Percentiles rank a stretch among this genome's conserved stretches.
These are phyloP conservation scores for Phalanger gymnotis DNA, from an alignment of 2,797 vertebrate species.

Conservation along the genomic window DNA sequence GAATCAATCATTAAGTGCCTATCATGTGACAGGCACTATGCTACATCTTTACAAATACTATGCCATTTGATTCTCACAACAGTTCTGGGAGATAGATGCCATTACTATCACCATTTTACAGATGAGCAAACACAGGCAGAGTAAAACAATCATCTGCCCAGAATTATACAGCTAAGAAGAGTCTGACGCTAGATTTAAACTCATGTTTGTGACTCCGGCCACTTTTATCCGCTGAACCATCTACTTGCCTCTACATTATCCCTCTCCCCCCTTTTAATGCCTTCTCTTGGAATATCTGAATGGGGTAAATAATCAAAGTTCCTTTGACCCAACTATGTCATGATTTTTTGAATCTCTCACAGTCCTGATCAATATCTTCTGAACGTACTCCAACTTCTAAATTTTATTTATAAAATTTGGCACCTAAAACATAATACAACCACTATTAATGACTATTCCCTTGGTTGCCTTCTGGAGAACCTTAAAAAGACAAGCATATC, in stretches of 20 bases:
- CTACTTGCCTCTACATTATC: background rate
- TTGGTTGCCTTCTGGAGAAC: background rate
- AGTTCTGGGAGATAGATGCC: background rate
- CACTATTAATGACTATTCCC: background rate
- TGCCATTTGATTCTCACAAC: slow-evolving; percentile 15
- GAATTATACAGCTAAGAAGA: background rate
- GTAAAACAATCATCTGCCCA: slow-evolving; percentile 2
- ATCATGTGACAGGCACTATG: background rate
- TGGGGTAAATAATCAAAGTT: background rate
- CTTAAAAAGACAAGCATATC: background rate
- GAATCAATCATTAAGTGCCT: background rate
- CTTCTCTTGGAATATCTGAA: background rate
- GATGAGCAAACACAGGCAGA: background rate
- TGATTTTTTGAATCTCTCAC: background rate
- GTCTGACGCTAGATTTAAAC: background rate
- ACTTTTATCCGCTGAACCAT: background rate
- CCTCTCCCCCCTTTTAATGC: background rate
- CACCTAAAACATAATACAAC: background rate
- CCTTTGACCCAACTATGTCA: background rate
- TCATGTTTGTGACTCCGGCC: background rate
- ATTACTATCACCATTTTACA: slow-evolving; percentile 2
- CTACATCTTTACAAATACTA: background rate
- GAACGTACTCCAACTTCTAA: background rate
- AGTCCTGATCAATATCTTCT: background rate
- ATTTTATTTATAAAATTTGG: background rate